Percentiles rank a stretch among this genome's conserved stretches.
These are phyloP conservation scores for Neoascia interrupta DNA, from an alignment of 2,888 invertebrate genomes.

Conservation along the genomic window DNA sequence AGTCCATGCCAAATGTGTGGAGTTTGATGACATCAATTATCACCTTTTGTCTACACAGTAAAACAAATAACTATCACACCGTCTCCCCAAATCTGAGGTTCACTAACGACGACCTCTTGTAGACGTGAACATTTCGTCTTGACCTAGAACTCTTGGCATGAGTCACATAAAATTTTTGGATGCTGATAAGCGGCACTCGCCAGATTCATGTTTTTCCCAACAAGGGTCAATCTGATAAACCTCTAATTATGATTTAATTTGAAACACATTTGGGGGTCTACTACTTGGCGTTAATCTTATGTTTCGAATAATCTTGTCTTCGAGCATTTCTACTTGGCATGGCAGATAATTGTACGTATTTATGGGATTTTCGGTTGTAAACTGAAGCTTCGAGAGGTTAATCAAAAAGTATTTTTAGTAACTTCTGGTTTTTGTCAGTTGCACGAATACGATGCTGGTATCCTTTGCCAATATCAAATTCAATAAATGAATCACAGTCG, in stretches of 20 bases:
- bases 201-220: neutral
- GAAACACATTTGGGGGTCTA: neutral
- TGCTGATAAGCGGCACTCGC: conserved; percentile 14
- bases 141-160: conserved; percentile 1
- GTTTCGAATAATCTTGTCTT: too few relatives aligned
- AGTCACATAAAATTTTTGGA: neutral
- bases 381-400: too few relatives aligned
- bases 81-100: neutral
- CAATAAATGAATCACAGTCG: too few relatives aligned
- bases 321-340: too few relatives aligned
- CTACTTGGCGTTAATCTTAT: too few relatives aligned
- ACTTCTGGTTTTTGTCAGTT: too few relatives aligned
- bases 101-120: neutral
- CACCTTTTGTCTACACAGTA: neutral
- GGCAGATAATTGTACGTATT: too few relatives aligned
- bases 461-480: too few relatives aligned
- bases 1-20: too few relatives aligned
- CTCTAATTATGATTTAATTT: neutral
- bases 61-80: neutral
- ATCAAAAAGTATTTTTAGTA: too few relatives aligned
- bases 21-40: neutral
- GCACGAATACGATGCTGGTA: too few relatives aligned
- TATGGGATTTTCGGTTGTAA: too few relatives aligned
- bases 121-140: neutral
- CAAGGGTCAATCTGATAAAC: conserved; percentile 16